Evolutionary conservation across 2,113 vertebrate genomes (phyloP).

Genomic region (Geococcyx californianus): DNA sequence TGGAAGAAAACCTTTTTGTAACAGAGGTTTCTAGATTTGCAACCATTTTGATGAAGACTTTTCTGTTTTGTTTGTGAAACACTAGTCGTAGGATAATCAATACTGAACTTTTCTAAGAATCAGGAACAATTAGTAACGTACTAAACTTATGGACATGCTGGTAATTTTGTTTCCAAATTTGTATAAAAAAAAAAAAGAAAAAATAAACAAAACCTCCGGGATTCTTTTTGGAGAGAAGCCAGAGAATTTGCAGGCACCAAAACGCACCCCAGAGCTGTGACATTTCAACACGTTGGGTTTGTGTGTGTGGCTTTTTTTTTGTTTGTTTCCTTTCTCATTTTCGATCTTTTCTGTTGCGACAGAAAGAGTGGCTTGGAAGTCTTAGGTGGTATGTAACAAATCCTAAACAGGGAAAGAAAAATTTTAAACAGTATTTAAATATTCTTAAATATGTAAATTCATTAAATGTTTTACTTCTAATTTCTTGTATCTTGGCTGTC

Average conservation of each 20-base stretch:
- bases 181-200: not conserved
- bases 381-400: conserved; percentile 88
- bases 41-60: conserved; percentile 93
- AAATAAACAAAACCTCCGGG: conserved; percentile 42
- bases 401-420: conserved; percentile 57
- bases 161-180: conserved; percentile 79
- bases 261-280: conserved; percentile 84
- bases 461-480: conserved; percentile 84
- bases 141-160: conserved; percentile 87
- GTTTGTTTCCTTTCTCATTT: conserved; percentile 58
- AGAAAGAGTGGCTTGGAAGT: conserved; percentile 93
- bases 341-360: conserved; percentile 85
- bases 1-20: conserved; percentile 87
- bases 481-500: conserved; percentile 82
- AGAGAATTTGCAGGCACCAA: conserved; percentile 78
- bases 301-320: not conserved
- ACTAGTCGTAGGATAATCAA: conserved; percentile 97
- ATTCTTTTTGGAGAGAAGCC: conserved; percentile 65
- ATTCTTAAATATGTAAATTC: conserved; percentile 87
- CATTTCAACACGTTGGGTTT: conserved; percentile 82
- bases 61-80: conserved; percentile 94
- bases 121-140: conserved; percentile 74
- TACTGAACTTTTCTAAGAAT: conserved; percentile 93
- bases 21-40: conserved; percentile 94
- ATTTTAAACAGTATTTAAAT: conserved; percentile 86